These are phyloP conservation scores for Promerops cafer DNA, from an alignment of 2,113 vertebrate species.

Conservation along the genomic window DNA sequence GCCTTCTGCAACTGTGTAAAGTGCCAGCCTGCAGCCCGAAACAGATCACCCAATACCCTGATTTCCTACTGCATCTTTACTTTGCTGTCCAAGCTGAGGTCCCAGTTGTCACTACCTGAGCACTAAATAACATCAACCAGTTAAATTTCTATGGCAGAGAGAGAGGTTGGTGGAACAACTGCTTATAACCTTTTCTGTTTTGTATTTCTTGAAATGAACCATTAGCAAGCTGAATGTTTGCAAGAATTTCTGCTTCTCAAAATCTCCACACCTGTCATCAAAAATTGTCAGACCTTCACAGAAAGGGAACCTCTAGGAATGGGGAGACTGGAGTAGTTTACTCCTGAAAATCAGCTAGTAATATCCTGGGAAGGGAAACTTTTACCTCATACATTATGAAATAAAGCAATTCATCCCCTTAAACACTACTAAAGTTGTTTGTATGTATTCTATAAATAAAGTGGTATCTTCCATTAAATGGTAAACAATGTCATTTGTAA, in stretches of 20 bases:
- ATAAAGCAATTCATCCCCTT: not conserved
- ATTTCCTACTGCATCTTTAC: not conserved
- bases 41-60: not conserved
- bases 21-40: not conserved
- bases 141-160: not conserved
- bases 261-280: not conserved
- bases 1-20: not conserved
- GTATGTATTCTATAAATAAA: not conserved
- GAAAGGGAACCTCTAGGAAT: not conserved
- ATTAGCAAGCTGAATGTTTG: not conserved
- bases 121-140: not conserved
- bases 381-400: not conserved
- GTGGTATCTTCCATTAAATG: not conserved
- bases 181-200: not conserved
- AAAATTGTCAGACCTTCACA: not conserved
- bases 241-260: not conserved
- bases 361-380: not conserved
- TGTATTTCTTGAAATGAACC: not conserved
- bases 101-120: not conserved
- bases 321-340: not conserved
- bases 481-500: not conserved
- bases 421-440: not conserved
- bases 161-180: not conserved
- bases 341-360: not conserved
- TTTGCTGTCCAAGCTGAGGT: not conserved